Evolutionary conservation across 2,888 invertebrate genomes (phyloP).

Genomic region (Hypercompe scribonia): DNA sequence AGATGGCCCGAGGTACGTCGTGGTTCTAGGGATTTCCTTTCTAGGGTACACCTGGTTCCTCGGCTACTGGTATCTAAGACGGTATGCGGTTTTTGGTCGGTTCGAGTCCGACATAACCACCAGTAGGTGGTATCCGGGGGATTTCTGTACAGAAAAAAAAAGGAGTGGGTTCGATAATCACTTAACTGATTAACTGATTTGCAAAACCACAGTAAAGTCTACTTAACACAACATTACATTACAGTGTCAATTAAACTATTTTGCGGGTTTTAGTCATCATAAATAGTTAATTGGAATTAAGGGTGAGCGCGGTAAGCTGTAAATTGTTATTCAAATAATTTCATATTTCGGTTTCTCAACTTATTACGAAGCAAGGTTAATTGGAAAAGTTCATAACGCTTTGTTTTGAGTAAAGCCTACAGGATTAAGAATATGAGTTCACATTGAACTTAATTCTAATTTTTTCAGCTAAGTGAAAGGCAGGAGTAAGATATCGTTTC

Average conservation of each 20-base stretch:
- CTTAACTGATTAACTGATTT: too few relatives aligned
- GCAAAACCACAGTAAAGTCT: too few relatives aligned
- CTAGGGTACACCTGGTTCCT: too few relatives aligned
- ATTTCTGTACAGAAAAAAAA: too few relatives aligned
- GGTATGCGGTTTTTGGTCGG: too few relatives aligned
- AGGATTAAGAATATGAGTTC: neutral
- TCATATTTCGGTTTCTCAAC: neutral
- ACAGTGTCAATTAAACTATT: neutral
- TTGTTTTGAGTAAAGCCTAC: neutral
- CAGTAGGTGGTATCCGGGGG: too few relatives aligned
- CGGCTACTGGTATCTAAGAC: too few relatives aligned
- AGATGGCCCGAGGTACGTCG: too few relatives aligned
- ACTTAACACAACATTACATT: neutral
- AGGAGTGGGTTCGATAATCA: too few relatives aligned
- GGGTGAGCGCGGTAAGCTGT: neutral
- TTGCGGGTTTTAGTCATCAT: neutral
- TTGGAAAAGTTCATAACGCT: neutral
- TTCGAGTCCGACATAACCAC: too few relatives aligned
- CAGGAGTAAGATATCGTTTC: neutral
- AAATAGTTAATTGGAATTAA: neutral
- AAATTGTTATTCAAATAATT: neutral
- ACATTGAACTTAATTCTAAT: neutral
- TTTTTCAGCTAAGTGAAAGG: neutral
- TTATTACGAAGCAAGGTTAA: neutral
- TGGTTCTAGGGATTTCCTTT: too few relatives aligned